Base-by-base conservation (phyloP, 2,113 vertebrate species). In the Albula glossodonta region DNA sequence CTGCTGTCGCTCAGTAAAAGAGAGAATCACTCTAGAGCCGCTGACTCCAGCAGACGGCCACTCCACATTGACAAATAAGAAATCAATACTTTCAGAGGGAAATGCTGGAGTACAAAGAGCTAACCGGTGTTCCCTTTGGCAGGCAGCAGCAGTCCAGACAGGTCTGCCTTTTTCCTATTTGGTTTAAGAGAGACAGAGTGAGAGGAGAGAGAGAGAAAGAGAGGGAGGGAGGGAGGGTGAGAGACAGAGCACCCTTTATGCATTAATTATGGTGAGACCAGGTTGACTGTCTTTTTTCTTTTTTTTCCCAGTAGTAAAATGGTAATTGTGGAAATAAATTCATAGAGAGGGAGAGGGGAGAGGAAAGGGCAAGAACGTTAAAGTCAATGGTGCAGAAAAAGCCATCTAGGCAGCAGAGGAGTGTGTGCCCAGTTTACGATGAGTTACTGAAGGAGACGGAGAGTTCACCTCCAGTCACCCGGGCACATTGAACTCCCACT, bases 321-420 rank as follows among this genome's bases (percentile, higher is more conserved):
- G n/a, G 70, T 74, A 74, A 74, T 74, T 74, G 70, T 74, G 70
- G 70, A 74, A 74, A 74, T 74, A 74, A 74, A 74, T 74, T 74
- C n/a, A 74, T 74, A 31, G 25, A 70, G 13, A 70, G 19, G 22
- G 63, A n/a, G 63, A 31, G 70, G 70, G n/a, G 70, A 31, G 70
- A 74, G 70, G 70, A 31, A 31, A 74, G 63, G 63, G 63, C 19
- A n/a, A n/a, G 17, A 70, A 17, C 17, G 63, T 70, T 70, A 70
- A 17, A 70, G 22, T 17, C 63, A 70, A 70, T 70, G 63, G 63
- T n/a, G 2, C 63, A n/a, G 63, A n/a, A n/a, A n/a, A 70, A 4
- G 63, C n/a, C 63, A 60, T 60, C 57, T 15, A 60, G 57, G 22
- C 63, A 70, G 17, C 63, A 4, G 22, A n/a, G 63, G 19, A n/a